Evolutionary conservation across 2,888 invertebrate species (phyloP).

Genomic region (Mamestra brassicae): DNA sequence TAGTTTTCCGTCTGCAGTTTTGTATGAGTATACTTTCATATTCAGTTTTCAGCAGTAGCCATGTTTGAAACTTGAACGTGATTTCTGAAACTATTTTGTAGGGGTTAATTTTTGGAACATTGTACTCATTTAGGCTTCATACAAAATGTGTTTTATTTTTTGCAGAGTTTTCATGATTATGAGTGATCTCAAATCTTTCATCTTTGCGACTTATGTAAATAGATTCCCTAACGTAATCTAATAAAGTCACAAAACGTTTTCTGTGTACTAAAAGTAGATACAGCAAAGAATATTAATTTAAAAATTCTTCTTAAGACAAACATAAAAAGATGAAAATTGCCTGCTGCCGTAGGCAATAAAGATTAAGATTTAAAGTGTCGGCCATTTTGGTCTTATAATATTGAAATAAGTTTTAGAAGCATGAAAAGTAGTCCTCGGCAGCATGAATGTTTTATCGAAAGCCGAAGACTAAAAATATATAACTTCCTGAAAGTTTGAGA

Average conservation of each 20-base stretch:
- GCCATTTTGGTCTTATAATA: constrained; percentile 26
- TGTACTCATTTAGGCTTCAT: neutral
- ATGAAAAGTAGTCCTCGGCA: constrained; percentile 30
- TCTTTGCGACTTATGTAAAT: too few species aligned
- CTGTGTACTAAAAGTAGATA: neutral
- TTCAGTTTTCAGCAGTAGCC: neutral
- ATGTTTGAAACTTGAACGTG: neutral
- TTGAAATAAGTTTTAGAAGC: constrained; percentile 18
- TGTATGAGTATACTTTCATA: constrained; percentile 19
- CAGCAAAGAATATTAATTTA: neutral
- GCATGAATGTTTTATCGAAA: constrained; percentile 20
- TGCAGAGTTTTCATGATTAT: neutral
- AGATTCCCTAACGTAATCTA: too few species aligned
- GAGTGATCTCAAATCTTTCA: neutral
- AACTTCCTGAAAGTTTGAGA: neutral
- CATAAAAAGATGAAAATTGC: neutral
- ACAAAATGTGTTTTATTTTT: neutral
- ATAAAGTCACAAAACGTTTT: neutral
- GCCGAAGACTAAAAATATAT: neutral
- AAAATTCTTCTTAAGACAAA: neutral
- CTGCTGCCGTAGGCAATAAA: constrained; percentile 12
- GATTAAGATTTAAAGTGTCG: constrained; percentile 18
- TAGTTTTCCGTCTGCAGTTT: constrained; percentile 29
- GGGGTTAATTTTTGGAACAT: too few species aligned
- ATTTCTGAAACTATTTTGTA: neutral